Base-by-base conservation (phyloP, 2,888 invertebrate genomes). In the Caradrina clavipalpis region DNA sequence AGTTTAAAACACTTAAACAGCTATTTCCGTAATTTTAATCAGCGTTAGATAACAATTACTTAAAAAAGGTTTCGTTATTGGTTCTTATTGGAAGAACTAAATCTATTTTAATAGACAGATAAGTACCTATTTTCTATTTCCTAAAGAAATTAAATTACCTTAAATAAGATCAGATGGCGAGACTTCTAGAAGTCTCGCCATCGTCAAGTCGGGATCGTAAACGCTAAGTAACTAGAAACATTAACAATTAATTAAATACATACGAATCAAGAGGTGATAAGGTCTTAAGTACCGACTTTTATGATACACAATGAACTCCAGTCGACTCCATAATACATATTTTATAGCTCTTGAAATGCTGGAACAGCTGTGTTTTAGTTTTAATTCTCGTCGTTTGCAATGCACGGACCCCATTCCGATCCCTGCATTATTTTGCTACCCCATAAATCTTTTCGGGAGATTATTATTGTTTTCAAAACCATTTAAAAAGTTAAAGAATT, bases 291-390 rank as follows among this genome's bases (percentile, higher is more conserved):
- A 39, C 26, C 35, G 8, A 59, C 31, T 64, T 73, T 73, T 68
- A 81, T 78, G 56, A 60, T 10, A 51, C 64, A 51, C 59, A 74
- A 70, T 62, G 64, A 53, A 51, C 69, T 73, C 61, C 15, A 17
- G 26, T 39, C 31, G 57, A 58, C 56, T 57, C 45, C 56, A 68
- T 71, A 63, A 71, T 71, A 47, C 55, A 42, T 56, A 65, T 53
- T 69, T 69, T 54, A 75, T 57, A 47, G 56, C 60, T 26, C 26
- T 66, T 5, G 45, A 17, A 17, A 45, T 45, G 39, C 39, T 39
- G 42, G 35, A 58, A 47, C 78, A 69, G 75, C 65, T 81, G 79
- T 42, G 61, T 61, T 74, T 80, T 56, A 78, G 53, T 66, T 66
- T 45, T 35, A 81, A 62, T 61, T 62, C 21, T 26, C 50, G 21